Evolutionary conservation across 2,888 invertebrate species (phyloP).

Genomic region (Drosophila imparisetae): DNA sequence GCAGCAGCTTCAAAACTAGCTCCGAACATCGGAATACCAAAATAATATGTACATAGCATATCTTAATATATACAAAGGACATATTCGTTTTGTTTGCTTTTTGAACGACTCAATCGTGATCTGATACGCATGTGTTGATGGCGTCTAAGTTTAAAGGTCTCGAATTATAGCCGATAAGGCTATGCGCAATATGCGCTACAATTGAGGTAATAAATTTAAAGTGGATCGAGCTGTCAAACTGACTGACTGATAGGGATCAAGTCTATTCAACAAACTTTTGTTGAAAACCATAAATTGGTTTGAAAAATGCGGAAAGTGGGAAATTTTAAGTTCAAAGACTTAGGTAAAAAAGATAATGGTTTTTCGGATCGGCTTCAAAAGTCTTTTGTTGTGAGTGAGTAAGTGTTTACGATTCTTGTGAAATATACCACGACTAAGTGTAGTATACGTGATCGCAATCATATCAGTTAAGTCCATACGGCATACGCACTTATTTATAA

Average conservation of each 20-base stretch:
- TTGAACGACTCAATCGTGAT: neutral
- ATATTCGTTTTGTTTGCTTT: neutral
- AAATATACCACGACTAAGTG: neutral
- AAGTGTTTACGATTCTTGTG: neutral
- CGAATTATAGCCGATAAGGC: neutral
- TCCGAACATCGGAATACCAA: neutral
- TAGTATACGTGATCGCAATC: neutral
- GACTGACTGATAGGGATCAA: neutral
- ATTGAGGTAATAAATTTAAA: neutral
- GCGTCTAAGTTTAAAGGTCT: neutral
- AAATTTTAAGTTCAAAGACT: too few relatives aligned
- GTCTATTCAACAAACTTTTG: neutral
- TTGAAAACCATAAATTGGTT: neutral
- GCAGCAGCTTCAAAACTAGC: slow-evolving; percentile 49
- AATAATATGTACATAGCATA: neutral
- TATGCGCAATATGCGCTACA: neutral
- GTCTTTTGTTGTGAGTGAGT: too few relatives aligned
- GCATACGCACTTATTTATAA: neutral
- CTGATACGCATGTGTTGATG: neutral
- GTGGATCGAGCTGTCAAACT: neutral
- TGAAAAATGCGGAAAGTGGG: neutral
- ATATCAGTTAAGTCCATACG: neutral
- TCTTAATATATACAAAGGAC: neutral
- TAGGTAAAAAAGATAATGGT: too few relatives aligned
- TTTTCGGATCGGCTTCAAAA: too few relatives aligned